Conservation (phyloP, 2,888 invertebrate species). For the Blastobasis adustella region DNA sequence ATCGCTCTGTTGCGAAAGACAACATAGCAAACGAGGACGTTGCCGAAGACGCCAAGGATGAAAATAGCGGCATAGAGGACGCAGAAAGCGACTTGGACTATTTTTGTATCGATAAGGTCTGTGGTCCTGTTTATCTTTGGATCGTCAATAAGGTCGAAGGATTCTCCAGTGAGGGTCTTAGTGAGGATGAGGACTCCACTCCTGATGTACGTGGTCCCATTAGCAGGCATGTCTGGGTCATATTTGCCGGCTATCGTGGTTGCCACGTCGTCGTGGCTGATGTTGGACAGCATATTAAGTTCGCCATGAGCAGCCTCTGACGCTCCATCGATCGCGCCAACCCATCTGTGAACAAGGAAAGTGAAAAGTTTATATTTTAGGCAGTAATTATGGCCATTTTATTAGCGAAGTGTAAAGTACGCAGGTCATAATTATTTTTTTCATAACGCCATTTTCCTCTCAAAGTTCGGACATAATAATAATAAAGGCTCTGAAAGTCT, state of each 20-base stretch:
- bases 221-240: constrained; percentile 51
- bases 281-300: constrained; percentile 39
- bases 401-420: too few species aligned
- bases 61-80: constrained; percentile 89
- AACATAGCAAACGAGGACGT: constrained; percentile 94
- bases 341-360: constrained; percentile 53
- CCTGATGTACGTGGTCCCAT: constrained; percentile 41
- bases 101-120: constrained; percentile 78
- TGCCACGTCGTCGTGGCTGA: constrained; percentile 28
- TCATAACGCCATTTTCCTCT: too few species aligned
- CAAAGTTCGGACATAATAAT: too few species aligned
- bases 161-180: constrained; percentile 60
- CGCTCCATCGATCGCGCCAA: constrained; percentile 23
- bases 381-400: too few species aligned
- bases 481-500: too few species aligned
- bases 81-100: constrained; percentile 84
- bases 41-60: constrained; percentile 91
- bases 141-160: constrained; percentile 57
- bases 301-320: constrained; percentile 10
- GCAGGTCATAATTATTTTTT: too few species aligned
- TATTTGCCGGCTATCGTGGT: constrained; percentile 30
- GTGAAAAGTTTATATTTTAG: neutral
- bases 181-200: constrained; percentile 57
- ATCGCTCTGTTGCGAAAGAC: constrained; percentile 94
- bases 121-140: constrained; percentile 55